Conservation (phyloP, 2,113 vertebrate species). For the Sturnira hondurensis region DNA sequence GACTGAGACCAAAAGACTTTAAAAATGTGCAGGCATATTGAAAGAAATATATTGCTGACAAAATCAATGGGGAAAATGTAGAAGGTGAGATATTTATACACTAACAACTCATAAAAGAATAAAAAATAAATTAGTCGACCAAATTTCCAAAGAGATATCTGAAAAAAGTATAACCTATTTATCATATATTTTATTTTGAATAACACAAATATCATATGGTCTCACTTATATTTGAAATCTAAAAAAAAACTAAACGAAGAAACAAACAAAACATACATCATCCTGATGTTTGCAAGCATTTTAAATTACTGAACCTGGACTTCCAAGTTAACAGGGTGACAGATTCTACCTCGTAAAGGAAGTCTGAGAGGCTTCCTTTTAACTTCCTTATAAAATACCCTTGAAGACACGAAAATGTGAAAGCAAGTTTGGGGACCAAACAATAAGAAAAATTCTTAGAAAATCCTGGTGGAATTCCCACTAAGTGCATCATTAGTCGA, state of each 20-base stretch:
- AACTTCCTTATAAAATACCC: background rate
- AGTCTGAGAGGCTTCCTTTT: background rate
- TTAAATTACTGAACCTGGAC: background rate
- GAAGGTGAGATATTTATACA: background rate
- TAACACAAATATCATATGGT: background rate
- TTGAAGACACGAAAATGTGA: background rate
- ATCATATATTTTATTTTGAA: background rate
- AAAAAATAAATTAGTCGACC: constrained; percentile 4
- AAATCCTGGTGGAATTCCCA: background rate
- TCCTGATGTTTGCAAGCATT: background rate
- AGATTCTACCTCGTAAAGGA: background rate
- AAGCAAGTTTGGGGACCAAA: background rate
- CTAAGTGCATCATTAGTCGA: background rate
- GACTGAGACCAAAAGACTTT: background rate
- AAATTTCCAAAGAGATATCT: background rate
- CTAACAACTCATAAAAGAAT: background rate
- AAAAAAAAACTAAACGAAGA: background rate
- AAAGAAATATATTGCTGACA: background rate
- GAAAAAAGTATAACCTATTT: background rate
- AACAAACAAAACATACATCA: background rate
- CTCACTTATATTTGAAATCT: background rate
- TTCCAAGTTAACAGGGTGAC: background rate
- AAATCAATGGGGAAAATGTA: background rate
- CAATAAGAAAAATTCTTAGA: background rate
- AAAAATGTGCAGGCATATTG: background rate